Conservation (phyloP, 2,888 invertebrate genomes). For the Mesorhabditis sp. region DNA sequence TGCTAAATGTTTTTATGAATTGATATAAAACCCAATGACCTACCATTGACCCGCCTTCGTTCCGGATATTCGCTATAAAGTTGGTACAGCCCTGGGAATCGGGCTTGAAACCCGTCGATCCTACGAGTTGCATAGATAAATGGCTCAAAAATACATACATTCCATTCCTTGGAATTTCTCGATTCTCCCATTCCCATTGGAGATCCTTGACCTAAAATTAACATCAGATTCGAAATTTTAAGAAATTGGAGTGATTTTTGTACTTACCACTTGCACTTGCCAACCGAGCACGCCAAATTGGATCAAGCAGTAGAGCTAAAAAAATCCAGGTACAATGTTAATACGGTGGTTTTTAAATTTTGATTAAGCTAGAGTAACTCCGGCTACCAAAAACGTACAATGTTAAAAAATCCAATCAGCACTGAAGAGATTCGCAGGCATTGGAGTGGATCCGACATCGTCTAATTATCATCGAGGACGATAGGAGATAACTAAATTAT, state of each 20-base stretch:
- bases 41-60: constrained; percentile 49
- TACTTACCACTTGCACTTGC: constrained; percentile 40
- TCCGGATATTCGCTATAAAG: constrained; percentile 55
- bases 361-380: background rate
- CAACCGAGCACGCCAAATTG: constrained; percentile 55
- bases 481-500: too few species aligned
- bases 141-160: constrained; percentile 26
- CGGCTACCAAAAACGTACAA: constrained; percentile 29
- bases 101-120: constrained; percentile 50
- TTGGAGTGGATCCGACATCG: constrained; percentile 49
- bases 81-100: constrained; percentile 54
- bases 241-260: constrained; percentile 6
- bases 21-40: background rate
- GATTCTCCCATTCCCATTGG: constrained; percentile 48
- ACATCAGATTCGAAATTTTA: background rate
- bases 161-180: constrained; percentile 48
- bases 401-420: constrained; percentile 49
- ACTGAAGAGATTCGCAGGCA: constrained; percentile 46
- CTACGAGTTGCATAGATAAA: constrained; percentile 23
- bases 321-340: background rate
- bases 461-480: too few species aligned
- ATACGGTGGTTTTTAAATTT: background rate
- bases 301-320: constrained; percentile 49
- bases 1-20: constrained; percentile 28
- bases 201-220: constrained; percentile 33